Base-by-base conservation (phyloP, 2,797 vertebrate genomes). In the Peromyscus attwateri region DNA sequence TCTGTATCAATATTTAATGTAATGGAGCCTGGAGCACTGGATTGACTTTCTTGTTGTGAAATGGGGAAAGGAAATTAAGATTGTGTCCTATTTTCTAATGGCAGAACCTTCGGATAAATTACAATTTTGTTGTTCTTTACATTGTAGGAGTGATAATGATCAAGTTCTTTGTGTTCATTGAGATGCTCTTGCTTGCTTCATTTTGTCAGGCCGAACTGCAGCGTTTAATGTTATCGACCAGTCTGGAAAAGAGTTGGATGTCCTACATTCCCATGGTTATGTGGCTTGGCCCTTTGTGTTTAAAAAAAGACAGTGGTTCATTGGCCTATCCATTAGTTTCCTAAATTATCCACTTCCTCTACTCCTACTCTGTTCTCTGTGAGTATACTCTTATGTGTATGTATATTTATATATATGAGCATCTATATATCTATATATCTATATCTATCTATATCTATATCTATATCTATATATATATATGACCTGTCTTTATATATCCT, bases 1-100 rank as follows among this genome's bases (percentile, higher is more conserved):
- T 98, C 97, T 92, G 81, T 97, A 98, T 98, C 97, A 99, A 98
- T 99, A 98, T 98, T 98, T 99, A 98, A 99, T 98, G 98, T 70
- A 97, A 92, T 91, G 97, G 94, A 98, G 98, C 98, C 98, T 98
- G 80, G 81, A 98, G 98, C 93, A n/a, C 97, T 97, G 91, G 95
- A 98, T 97, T 95, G 97, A 98, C 96, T 98, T 98, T 98, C 97
- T 98, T 97, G 97, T 91, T 98, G 93, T 94, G 95, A 97, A 98
- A 97, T 98, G 23, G 55, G 97, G 93, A 97, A 95, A 98, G 96
- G 93, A 92, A 98, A 98, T 98, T 92, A 97, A 94, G 97, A 97
- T 89, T 93, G 80, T 97, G 89, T 89, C 77, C 95, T 92, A 94
- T 97, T 97, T 97, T 87, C 97, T 97, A 97, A 97, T 83, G 89